Evolutionary conservation across 2,113 vertebrate species (phyloP), one percentile per base, ranked within the genome.

Genomic region (Pao palembangensis): DNA sequence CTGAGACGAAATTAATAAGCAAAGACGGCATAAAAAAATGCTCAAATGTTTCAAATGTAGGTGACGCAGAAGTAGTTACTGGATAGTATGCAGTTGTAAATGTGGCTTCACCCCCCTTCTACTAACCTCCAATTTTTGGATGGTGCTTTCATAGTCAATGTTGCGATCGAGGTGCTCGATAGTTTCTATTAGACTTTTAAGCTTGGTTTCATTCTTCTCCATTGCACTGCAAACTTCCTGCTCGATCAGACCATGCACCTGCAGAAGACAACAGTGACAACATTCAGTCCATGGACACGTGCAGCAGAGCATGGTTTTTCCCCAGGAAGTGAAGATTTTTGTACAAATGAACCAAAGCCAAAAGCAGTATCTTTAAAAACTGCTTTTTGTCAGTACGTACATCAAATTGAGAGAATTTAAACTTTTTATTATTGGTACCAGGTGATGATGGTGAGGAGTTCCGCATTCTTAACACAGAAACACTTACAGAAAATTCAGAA

Each of bases 41-140:
- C 21, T 23, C 21, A 23, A 23, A 23, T 23, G 21, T 31, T 31
- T 6, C 8, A 31, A 5, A 31, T 31, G 28, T 8, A 31, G 28
- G 28, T 8, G 3, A 8, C 1, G 28, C 5, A 31, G 28, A 31
- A 31, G 28, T 3, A 31, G 28, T 8, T 31, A 31, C 8, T 7
- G 28, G 28, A 31, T 31, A 31, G 2, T 31, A 31, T 6, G 5
- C 28, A 31, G 28, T 8, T 31, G 28, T 6, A 31, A n/a, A n/a
- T 1, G 28, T 31, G 28, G n/a, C 0, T 21, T 5, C 13, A n/a
- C n/a, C n/a, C 7, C 2, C 6, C 16, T 46, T 49, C 8, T n/a
- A 58, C 74, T 0, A 0, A 87, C 85, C 80, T 88, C 65, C 18
- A 88, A 58, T 17, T 59, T 71, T 18, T 73, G 34, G 5, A 85